Base-by-base conservation (phyloP, 2,797 vertebrate species). In the Balearica regulorum region DNA sequence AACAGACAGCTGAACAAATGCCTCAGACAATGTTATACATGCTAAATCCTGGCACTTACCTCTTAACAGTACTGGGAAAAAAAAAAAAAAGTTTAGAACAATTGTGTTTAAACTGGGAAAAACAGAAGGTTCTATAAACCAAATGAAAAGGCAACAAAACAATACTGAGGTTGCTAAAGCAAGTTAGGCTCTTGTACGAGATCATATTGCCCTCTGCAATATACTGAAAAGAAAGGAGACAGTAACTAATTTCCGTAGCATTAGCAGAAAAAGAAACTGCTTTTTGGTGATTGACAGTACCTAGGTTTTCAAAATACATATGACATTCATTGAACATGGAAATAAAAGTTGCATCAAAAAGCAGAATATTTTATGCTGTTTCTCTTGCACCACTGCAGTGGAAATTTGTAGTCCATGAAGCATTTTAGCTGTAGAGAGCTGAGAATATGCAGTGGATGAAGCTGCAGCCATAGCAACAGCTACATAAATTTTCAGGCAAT, bases 1-100 rank as follows among this genome's bases (percentile, higher is more conserved):
- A 98, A 96, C 93, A 98, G 97, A 97, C 97, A 98, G 97, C 92
- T 94, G 97, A 97, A 97, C 96, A 97, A 98, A 98, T 64, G 92
- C 96, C 94, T 97, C 95, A 94, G 94, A 98, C 95, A 95, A 96
- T 89, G 96, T 95, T 97, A 97, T 97, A 96, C 96, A 93, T 96
- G 92, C 84, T 95, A 96, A 97, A 97, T 96, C 90, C 94, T 68
- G 43, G 95, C 87, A 96, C 92, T 97, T 95, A 87, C 83, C 68
- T 87, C 86, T 80, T 77, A 94, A 69, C 78, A 80, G 53, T 46
- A 70, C 26, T 89, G 86, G 39, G 25, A 26, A 25, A 25, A 14
- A 39, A 39, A 87, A 95, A 94, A 71, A 97, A 85, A 97, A 96
- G 89, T 97, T 97, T 83, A 92, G 66, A 95, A 92, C 43, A 83